phyloP scores from a whole-genome alignment of 2,113 vertebrate genomes.

The Eurystomus gularis region DNA sequence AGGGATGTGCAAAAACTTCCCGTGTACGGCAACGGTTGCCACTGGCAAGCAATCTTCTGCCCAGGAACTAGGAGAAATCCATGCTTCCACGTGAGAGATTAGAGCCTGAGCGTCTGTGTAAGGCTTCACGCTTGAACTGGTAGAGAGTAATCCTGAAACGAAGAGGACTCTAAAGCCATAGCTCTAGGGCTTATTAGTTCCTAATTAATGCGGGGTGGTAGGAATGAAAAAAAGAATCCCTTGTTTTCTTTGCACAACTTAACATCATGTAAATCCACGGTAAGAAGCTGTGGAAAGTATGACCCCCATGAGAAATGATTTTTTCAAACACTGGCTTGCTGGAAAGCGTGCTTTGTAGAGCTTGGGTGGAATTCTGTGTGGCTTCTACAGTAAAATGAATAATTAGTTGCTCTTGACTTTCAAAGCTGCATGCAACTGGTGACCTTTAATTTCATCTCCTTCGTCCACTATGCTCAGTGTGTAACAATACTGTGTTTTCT shows the following conservation, averaged over 20 bases:
- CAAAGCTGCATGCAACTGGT: not conserved
- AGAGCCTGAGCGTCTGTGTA: not conserved
- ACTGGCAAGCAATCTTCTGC: not conserved
- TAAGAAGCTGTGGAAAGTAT: not conserved
- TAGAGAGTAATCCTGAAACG: not conserved
- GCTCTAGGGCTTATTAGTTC: not conserved
- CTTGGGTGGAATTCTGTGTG: not conserved
- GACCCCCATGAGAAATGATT: not conserved
- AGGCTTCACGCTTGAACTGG: not conserved
- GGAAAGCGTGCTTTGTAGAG: not conserved
- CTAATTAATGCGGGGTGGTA: not conserved
- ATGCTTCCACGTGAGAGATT: not conserved
- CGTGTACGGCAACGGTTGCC: not conserved
- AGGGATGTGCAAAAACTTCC: rapidly evolving
- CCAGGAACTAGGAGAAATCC: not conserved
- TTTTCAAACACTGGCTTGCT: not conserved
- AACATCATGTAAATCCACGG: not conserved
- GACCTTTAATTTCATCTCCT: not conserved
- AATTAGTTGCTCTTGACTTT: not conserved
- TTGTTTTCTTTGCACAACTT: not conserved
- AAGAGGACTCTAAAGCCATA: not conserved
- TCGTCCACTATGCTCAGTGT: not conserved
- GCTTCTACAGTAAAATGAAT: not conserved
- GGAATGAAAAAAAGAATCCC: not conserved
- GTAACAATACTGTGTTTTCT: not conserved